These are phyloP conservation scores for Leptosomus discolor DNA, from an alignment of 2,113 vertebrate genomes.

Conservation along the genomic window DNA sequence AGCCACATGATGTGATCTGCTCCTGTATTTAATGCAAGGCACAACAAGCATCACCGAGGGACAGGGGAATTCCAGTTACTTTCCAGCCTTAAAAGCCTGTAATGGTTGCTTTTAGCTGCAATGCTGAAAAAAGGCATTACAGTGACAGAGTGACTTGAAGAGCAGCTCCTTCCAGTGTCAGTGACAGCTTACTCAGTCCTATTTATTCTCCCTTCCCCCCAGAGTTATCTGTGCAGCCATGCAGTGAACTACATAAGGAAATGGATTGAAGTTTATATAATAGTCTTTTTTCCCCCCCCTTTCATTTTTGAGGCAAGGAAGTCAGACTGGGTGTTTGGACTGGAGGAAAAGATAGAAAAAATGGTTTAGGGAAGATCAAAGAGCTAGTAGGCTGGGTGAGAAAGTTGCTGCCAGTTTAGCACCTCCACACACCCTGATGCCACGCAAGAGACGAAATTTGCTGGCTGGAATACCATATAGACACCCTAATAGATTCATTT, in stretches of 20 bases:
- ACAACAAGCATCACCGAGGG: not conserved
- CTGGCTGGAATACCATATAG: not conserved
- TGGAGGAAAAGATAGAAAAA: not conserved
- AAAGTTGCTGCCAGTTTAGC: not conserved
- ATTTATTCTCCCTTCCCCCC: not conserved
- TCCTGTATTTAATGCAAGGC: not conserved
- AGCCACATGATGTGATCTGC: fast-evolving
- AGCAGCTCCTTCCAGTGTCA: not conserved
- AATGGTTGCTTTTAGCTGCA: not conserved
- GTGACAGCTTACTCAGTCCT: not conserved
- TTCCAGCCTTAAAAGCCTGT: not conserved
- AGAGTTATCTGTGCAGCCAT: not conserved
- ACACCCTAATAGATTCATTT: not conserved
- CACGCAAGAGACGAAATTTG: not conserved
- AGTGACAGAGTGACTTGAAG: not conserved
- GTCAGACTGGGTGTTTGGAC: not conserved
- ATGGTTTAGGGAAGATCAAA: not conserved
- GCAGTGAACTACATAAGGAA: not conserved
- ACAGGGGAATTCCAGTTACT: not conserved
- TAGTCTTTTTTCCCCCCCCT: not conserved
- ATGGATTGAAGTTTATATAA: not conserved
- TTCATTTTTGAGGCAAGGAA: not conserved
- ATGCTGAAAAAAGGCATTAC: not conserved
- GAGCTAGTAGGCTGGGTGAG: not conserved
- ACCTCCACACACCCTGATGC: fast-evolving